A percentile compares a stretch with the other conserved stretches of the same genome.
phyloP scores from a whole-genome alignment of 1,140 invertebrate species.

The Mesaphorura yosii region DNA sequence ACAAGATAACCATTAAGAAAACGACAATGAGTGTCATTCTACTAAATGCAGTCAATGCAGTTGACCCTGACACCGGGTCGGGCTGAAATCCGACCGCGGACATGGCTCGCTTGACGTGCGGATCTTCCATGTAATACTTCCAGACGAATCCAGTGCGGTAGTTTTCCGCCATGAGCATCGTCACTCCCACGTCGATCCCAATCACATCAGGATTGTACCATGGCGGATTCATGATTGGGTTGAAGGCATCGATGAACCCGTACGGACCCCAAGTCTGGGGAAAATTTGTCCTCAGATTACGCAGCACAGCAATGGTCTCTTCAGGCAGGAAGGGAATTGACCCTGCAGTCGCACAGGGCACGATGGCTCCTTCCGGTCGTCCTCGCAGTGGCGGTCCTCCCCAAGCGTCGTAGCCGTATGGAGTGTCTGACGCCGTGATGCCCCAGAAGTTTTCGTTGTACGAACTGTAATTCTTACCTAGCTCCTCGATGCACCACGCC shows the following conservation, averaged over 20 bases:
- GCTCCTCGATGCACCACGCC: constrained; percentile 4
- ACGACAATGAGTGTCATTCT: too few relatives aligned
- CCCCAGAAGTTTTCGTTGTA: constrained; percentile 30
- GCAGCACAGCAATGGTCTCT: constrained; percentile 20
- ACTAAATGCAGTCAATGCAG: too few relatives aligned
- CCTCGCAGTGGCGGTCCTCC: constrained; percentile 29
- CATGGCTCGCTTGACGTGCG: too few relatives aligned
- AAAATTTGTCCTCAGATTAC: constrained; percentile 17
- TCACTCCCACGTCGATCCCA: constrained; percentile 30
- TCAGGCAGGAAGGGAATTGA: constrained; percentile 27
- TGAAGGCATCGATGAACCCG: constrained; percentile 29
- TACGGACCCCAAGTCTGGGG: constrained; percentile 21
- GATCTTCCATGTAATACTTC: constrained; percentile 26
- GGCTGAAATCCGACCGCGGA: too few relatives aligned
- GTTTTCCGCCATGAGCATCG: constrained; percentile 28
- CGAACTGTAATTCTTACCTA: background rate
- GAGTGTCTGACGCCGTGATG: constrained; percentile 27
- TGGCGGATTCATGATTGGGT: constrained; percentile 14
- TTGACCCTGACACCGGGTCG: too few relatives aligned
- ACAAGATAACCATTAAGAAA: too few relatives aligned
- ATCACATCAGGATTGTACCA: constrained; percentile 26
- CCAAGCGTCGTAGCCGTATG: constrained; percentile 29
- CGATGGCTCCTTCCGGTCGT: constrained; percentile 25
- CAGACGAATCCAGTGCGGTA: constrained; percentile 26
- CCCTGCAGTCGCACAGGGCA: constrained; percentile 28